These are phyloP conservation scores for Synodontis membranacea DNA, from an alignment of 2,113 vertebrate genomes.

Conservation along the genomic window DNA sequence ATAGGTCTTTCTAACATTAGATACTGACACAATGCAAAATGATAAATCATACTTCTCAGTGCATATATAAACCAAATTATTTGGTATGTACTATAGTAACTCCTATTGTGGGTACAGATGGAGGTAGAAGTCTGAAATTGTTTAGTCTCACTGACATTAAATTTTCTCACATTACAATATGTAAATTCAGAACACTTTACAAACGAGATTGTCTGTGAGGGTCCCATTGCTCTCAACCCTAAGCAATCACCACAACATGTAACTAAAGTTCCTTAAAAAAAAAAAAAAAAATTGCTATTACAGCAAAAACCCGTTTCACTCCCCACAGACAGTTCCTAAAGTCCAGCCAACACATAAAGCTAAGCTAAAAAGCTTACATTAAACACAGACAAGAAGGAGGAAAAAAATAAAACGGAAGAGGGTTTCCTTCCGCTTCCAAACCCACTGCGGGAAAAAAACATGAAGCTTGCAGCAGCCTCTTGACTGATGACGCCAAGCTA, in stretches of 20 bases:
- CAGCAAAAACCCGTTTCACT: slow-evolving; percentile 31
- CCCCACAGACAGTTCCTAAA: slow-evolving; percentile 37
- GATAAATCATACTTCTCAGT: not conserved
- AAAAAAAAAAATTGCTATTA: slow-evolving; percentile 37
- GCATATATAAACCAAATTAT: not conserved
- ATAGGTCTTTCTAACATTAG: slow-evolving; percentile 4
- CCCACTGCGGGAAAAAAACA: slow-evolving; percentile 48
- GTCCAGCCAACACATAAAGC: slow-evolving; percentile 51
- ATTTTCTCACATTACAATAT: not conserved
- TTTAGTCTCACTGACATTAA: not conserved
- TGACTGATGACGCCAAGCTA: slow-evolving; percentile 55
- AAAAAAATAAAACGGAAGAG: slow-evolving; percentile 33
- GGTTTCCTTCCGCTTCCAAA: slow-evolving; percentile 37
- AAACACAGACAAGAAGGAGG: slow-evolving; percentile 44
- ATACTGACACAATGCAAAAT: not conserved
- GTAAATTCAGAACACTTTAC: slow-evolving; percentile 19
- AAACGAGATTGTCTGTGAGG: not conserved
- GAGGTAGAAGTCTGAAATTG: not conserved
- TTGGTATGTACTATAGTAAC: not conserved
- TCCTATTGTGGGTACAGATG: not conserved
- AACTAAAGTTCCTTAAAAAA: slow-evolving; percentile 44
- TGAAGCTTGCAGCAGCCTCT: slow-evolving; percentile 38
- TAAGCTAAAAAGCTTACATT: slow-evolving; percentile 49
- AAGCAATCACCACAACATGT: slow-evolving; percentile 13
- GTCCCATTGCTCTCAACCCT: not conserved